Base-by-base conservation (phyloP, 2,113 vertebrate species). In the Oplegnathus fasciatus region DNA sequence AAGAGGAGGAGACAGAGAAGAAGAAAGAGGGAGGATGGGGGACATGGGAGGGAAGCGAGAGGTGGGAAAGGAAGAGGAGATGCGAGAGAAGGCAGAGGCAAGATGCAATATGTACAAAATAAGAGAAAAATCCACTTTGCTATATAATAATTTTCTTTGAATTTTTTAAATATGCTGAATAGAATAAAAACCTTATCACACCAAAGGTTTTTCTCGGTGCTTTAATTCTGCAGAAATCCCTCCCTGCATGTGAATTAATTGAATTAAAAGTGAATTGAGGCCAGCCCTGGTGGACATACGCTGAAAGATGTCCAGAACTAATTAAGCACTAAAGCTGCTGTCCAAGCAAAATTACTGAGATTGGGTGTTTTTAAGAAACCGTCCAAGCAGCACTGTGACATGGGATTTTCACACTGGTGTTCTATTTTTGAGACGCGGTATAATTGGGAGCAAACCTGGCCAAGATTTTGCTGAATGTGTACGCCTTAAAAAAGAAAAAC, bases 251-350 rank as follows among this genome's bases (percentile, higher is more conserved):
- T 67, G 68, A 64, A 77, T 75, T 87, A 84, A 92, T 88, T 86
- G 34, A 89, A 84, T 87, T 80, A 73, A 50, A 83, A 75, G 37
- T 24, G 32, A 86, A 89, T 65, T 64, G 22, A 85, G 86, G 86
- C 83, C 84, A 88, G 1, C 17, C 58, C 75, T 66, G 18, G 61
- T 85, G 84, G 79, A 87, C 74, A 44, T 28, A 30, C 9, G 30
- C 75, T 48, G 62, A 85, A 48, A 78, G 57, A 86, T 61, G 46
- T 61, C 80, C 84, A 78, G 71, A 83, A 74, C 90, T 86, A 85
- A 92, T 90, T 85, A 90, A 86, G 74, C 75, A 28, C 6, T 69
- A 32, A 80, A 83, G 80, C 78, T 89, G 77, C 87, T 58, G 74
- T 44, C 77, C 28, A 72, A 76, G 90, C 81, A 78, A 30, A 83